Evolutionary conservation across 2,888 invertebrate genomes (phyloP), one percentile per base, ranked within the genome.

Genomic region (Tachystola acroxantha): DNA sequence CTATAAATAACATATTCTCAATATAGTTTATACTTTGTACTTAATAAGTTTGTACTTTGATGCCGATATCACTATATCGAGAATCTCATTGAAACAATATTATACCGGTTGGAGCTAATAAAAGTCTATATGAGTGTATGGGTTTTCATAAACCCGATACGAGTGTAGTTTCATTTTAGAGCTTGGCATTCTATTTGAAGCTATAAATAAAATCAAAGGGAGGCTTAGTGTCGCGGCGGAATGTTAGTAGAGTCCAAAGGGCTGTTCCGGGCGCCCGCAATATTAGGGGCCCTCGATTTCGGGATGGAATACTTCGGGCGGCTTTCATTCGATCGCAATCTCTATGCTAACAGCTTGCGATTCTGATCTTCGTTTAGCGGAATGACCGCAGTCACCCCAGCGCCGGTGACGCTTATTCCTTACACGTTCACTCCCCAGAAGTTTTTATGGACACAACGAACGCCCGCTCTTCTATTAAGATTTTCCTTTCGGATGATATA

Each of bases 341-440:
- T 86, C 85, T 86, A 86, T 86, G 85, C 86, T 85, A 86, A 85
- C 81, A 82, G 85, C 81, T 76, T 78, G 78, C 82, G 86, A 86
- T 86, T 86, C 81, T 79, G 85, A 86, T 86, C 86, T 86, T 85
- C 86, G 85, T 85, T 86, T 86, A 85, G 82, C 85, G 80, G 64
- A 86, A 86, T 86, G 86, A 86, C 86, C 86, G 81, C 86, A 82
- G 82, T 69, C 82, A 76, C 84, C 79, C 75, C 74, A 60, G 64
- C 65, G 67, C 66, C 72, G 62, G 76, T 75, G 78, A 80, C 78
- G 81, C 69, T 81, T 82, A 85, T 82, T 84, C 84, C 78, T 75
- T 75, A 82, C 85, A 85, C 85, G 84, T 85, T 78, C 73, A 70
- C 72, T 73, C 75, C 73, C 69, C 67, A 73, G 60, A 76, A 80